Evolutionary conservation across 2,888 invertebrate genomes (phyloP), one percentile per base, ranked within the genome.

Genomic region (Allacma fusca): DNA sequence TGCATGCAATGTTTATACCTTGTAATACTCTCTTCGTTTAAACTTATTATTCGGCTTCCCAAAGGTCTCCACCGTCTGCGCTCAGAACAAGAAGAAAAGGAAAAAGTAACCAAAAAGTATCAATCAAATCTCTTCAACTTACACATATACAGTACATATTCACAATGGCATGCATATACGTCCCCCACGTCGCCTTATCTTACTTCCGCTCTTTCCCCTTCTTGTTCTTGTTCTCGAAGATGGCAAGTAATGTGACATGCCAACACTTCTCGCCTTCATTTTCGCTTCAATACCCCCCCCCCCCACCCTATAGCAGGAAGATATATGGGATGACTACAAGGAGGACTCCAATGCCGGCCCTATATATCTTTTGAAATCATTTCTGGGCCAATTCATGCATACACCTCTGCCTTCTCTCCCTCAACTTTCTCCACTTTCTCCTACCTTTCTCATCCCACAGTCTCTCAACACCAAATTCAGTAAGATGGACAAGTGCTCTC

Each of bases 131-230:
- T 26, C 2, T 62, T 24, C 4, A 9, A 26, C 7, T 12, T 21
- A 59, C 19, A 59, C 23, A 59, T 13, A n/a, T n/a, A n/a, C n/a
- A n/a, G 57, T 4, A 57, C 19, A 9, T 57, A 57, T 62, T 1
- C 62, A 62, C 24, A 50, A 50, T 50, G 19, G n/a, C 65, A 65
- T 24, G 28, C 19, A 65, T 19, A 65, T 13, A 19, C 16, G 34
- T 16, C 5, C 1, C 28, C 1, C 65, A 65, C 19, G 26, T 26
- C 19, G 28, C 5, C 19, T 26, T 65, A 65, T 65, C 65, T 65
- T 65, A 65, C 65, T 65, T 65, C 65, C 65, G 65, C 65, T 65
- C 65, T 24, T 21, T 65, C 65, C 65, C 65, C 28, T 50, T 50
- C 50, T 50, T 16, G 7, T 50, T 50, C 50, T 34, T 4, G 2